Evolutionary conservation across 1,140 invertebrate species (phyloP).

Genomic region (Ditylenchus dipsaci): DNA sequence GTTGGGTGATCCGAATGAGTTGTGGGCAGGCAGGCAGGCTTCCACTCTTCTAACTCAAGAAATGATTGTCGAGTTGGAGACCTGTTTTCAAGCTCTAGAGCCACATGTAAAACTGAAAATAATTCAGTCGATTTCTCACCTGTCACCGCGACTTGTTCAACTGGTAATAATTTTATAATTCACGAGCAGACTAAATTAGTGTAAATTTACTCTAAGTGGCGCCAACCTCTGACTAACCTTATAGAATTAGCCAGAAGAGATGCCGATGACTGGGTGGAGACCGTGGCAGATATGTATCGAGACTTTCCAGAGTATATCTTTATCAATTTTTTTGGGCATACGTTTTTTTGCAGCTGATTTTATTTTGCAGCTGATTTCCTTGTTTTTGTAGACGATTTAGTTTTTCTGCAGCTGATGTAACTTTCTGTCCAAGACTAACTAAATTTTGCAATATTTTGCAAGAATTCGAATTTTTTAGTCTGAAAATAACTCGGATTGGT

Average conservation of each 20-base stretch:
- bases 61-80: constrained; percentile 42
- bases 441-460: no score
- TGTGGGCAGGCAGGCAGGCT: constrained; percentile 35
- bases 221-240: constrained; percentile 30
- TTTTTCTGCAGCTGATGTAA: no score
- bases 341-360: no score
- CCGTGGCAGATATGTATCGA: constrained; percentile 37
- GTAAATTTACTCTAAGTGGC: constrained; percentile 26
- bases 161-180: no score
- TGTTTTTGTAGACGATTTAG: no score
- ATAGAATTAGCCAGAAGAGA: constrained; percentile 31
- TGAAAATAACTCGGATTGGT: no score
- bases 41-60: constrained; percentile 32
- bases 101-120: constrained; percentile 46
- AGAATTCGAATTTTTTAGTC: no score
- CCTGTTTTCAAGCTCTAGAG: constrained; percentile 42
- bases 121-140: constrained; percentile 44
- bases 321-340: no score
- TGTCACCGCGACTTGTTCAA: constrained; percentile 29
- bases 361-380: no score
- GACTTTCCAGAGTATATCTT: constrained; percentile 31
- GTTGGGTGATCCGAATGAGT: constrained; percentile 29
- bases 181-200: no score
- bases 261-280: constrained; percentile 44
- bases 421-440: no score